phyloP scores from a whole-genome alignment of 2,888 invertebrate genomes.

The Orchesella flavescens region DNA sequence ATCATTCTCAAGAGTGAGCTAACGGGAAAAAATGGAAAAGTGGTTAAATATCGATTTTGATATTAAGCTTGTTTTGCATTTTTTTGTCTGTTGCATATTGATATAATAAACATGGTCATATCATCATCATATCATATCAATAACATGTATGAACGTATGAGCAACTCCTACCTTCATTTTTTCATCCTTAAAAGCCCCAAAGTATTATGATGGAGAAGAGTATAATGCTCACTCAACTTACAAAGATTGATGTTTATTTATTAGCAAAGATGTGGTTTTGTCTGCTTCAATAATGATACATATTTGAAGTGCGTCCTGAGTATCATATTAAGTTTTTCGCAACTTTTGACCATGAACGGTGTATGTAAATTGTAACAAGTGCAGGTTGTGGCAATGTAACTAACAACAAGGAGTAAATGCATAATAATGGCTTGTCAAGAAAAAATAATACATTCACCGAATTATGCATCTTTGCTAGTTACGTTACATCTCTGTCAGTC shows the following conservation, averaged over 20 bases:
- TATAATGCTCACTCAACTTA: background rate
- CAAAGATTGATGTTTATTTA: too few relatives aligned
- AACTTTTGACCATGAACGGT: too few relatives aligned
- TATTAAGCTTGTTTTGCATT: constrained; percentile 67
- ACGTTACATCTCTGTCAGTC: constrained; percentile 31
- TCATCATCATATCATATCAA: too few relatives aligned
- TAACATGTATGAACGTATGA: too few relatives aligned
- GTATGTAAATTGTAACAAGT: too few relatives aligned
- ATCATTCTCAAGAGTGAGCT: too few relatives aligned
- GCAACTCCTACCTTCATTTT: background rate
- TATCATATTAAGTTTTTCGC: too few relatives aligned
- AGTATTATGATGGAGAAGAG: background rate
- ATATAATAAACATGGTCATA: background rate
- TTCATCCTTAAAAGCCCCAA: background rate
- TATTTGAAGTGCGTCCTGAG: too few relatives aligned
- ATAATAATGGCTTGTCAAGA: background rate
- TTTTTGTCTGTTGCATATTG: background rate
- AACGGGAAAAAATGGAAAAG: background rate
- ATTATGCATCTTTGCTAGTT: too few relatives aligned
- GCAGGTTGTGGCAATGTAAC: too few relatives aligned
- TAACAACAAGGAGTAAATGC: background rate
- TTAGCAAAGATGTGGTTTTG: too few relatives aligned
- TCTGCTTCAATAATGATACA: too few relatives aligned
- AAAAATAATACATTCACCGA: background rate
- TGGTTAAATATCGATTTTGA: constrained; percentile 70